Base-by-base conservation (phyloP, 2,888 invertebrate species). In the Scaptomyza caliginosa region DNA sequence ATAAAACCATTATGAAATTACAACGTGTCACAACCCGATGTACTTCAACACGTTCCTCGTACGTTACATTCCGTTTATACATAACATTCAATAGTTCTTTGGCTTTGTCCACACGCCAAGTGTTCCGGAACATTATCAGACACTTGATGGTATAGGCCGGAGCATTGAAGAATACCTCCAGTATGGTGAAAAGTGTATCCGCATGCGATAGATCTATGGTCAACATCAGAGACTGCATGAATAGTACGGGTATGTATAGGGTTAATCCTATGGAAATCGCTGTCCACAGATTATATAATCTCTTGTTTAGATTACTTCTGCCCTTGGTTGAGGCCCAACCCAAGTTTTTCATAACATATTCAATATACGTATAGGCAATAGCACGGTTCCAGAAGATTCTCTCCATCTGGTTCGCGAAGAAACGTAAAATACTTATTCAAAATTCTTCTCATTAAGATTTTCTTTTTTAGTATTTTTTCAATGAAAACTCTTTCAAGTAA, bases 81-180 rank as follows among this genome's bases (percentile, higher is more conserved):
- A 69, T 63, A 1, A 23, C 17, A 7, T 49, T 30, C 8, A 69
- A 26, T 11, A 69, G 3, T 1, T 57, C 52, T n/a, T 57, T 56
- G 6, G 52, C 56, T 32, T 38, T 57, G 10, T 54, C 34, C 5
- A 69, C 19, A 2, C 70, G 52, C 64, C 57, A 63, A 0, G 28
- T 19, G 28, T 57, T 63, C 2, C 13, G 1, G n/a, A 54, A 2
- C 21, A 69, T 19, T 16, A 68, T 43, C 0, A 56, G n/a, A 1
- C 36, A 13, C 40, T 69, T 69, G 4, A 69, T 52, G 1, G 49
- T 39, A 2, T 38, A 34, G 6, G 56, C 23, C 0, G 68, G 63
- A 0, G 49, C 23, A 45, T 69, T 69, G 7, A 69, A 69, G 6
- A 63, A 63, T 1, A 69, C 39, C 3, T 28, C 30, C 45, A 69